Conservation (phyloP, 2,888 invertebrate species). For the Macrophya alboannulata region DNA sequence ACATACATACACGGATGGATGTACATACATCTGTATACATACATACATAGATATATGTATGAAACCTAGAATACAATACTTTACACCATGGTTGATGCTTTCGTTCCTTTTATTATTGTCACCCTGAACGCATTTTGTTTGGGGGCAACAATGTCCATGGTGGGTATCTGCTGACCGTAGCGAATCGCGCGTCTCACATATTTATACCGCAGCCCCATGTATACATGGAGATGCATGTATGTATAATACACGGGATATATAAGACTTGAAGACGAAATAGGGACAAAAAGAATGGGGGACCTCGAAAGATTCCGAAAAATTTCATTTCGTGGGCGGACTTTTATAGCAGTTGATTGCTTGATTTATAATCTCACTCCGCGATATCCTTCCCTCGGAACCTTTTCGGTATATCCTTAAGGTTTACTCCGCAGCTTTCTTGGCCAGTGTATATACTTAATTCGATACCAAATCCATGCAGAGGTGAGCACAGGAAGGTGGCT, state of each 20-base stretch:
- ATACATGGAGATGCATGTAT: not conserved
- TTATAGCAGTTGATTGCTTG: slow-evolving; percentile 77
- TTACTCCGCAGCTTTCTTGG: not conserved
- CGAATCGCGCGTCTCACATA: slow-evolving; percentile 65
- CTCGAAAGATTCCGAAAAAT: slow-evolving; percentile 62
- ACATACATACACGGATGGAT: slow-evolving; percentile 55
- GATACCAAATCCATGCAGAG: not conserved
- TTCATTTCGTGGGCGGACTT: slow-evolving; percentile 74
- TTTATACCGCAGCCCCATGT: not conserved
- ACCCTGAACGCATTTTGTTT: slow-evolving; percentile 67
- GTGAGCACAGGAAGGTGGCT: not conserved
- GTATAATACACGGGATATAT: not conserved
- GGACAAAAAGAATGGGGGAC: slow-evolving; percentile 21
- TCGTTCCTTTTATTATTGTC: slow-evolving; percentile 58
- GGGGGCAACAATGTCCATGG: slow-evolving; percentile 65
- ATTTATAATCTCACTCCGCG: slow-evolving; percentile 71
- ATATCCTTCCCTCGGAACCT: slow-evolving; percentile 33
- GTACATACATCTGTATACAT: slow-evolving; percentile 61
- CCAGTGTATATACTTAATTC: not conserved
- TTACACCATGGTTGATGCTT: slow-evolving; percentile 58
- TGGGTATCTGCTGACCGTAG: slow-evolving; percentile 62
- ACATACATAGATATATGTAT: slow-evolving; percentile 30
- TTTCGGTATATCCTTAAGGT: not conserved
- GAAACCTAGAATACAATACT: slow-evolving; percentile 52
- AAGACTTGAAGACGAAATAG: not conserved